Evolutionary conservation across 2,797 vertebrate genomes (phyloP).

Genomic region (Rhabdophis nuchalis): DNA sequence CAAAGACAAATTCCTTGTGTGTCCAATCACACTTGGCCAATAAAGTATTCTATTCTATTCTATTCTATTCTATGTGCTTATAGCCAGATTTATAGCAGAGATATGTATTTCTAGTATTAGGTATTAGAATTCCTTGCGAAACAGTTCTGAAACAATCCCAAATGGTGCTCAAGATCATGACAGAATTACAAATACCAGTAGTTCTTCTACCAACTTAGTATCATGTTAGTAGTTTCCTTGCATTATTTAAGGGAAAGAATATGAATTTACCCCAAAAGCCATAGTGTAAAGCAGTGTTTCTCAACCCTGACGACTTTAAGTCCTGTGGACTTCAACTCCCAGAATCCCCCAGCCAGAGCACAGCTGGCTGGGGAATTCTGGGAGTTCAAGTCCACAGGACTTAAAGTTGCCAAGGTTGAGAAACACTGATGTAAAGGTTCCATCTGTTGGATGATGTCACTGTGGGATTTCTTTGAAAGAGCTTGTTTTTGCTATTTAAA

Average conservation of each 20-base stretch:
- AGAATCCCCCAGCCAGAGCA: too few species aligned
- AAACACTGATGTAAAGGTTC: too few species aligned
- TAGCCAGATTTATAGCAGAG: not conserved
- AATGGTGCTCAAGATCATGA: not conserved
- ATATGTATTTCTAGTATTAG: not conserved
- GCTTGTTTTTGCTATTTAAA: not conserved
- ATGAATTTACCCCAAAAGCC: slow-evolving; percentile 44
- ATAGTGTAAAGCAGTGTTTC: slow-evolving; percentile 29
- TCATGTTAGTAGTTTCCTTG: slow-evolving; percentile 42
- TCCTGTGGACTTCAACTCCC: too few species aligned
- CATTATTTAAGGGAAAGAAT: slow-evolving; percentile 28
- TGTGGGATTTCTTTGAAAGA: slow-evolving; percentile 53
- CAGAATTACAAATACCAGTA: not conserved
- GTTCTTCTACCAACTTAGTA: slow-evolving; percentile 25
- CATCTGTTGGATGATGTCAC: slow-evolving; percentile 56
- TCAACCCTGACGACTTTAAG: too few species aligned
- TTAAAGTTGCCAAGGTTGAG: too few species aligned
- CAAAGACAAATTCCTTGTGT: too few species aligned
- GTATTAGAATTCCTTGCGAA: not conserved
- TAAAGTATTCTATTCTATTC: too few species aligned
- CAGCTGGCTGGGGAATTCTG: too few species aligned
- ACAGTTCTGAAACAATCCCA: not conserved
- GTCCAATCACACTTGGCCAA: too few species aligned
- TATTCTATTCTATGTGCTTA: not conserved
- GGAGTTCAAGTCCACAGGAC: too few species aligned